Base-by-base conservation (phyloP, 92 coral and sea anemone genomes). In the Bergia sp. region DNA sequence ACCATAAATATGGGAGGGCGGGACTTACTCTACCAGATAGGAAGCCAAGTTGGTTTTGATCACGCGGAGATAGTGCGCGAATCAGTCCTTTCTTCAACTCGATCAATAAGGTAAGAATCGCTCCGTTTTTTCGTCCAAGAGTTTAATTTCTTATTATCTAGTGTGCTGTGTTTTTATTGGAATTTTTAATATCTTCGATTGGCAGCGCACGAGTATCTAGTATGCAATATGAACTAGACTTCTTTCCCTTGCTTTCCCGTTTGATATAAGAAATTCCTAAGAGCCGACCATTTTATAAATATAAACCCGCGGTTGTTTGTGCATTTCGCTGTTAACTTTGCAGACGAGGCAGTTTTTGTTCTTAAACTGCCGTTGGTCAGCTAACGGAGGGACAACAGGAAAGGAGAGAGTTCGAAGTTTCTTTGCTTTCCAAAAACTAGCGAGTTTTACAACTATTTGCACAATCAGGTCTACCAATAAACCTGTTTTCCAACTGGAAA, bases 1-100 rank as follows among this genome's bases (percentile, higher is more conserved):
- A 20, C 71, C 73, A 81, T 81, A 81, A 81, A 81, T 81, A 40
- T 53, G 6, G 18, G 74, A 81, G 85, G 85, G 85, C 85, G 85
- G 85, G n/a, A 20, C 37, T 37, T 37, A 58, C 72, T 38, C 85
- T 37, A 21, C 53, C 72, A 81, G 36, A 57, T 37, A 81, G 85
- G 85, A 81, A 61, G 47, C 73, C 9, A 61, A 81, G 37, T 74
- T 81, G 50, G 29, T 38, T 81, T 55, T 37, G 85, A 81, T 61
- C 73, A 55, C 73, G 16, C 50, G 49, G 44, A 39, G 3, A 21
- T 23, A 21, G n/a, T 18, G 85, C 44, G 9, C 6, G 73, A 81
- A 81, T 77, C 81, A 77, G 47, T 18, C 47, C 49, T 39, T 38
- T 57, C 45, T 39, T 65, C 44, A n/a, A 65, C 12, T 40, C 85